Evolutionary conservation across 2,888 invertebrate species (phyloP).

Genomic region (Dione juno): DNA sequence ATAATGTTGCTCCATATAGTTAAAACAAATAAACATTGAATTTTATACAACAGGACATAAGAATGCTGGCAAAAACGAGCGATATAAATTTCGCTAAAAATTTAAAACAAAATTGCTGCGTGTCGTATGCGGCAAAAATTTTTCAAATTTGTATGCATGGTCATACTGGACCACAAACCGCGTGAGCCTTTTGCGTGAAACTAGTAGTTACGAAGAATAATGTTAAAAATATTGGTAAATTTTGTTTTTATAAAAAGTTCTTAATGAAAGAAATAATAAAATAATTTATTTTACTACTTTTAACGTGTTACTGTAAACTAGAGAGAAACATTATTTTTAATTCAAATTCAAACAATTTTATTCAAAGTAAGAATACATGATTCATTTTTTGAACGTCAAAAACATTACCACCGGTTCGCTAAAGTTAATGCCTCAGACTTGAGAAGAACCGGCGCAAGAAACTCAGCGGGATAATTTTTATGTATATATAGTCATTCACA

Average conservation of each 20-base stretch:
- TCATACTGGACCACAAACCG: slow-evolving; percentile 18
- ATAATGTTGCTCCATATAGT: neutral
- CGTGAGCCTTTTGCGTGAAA: slow-evolving; percentile 29
- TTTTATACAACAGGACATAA: neutral
- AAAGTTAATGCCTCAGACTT: no score
- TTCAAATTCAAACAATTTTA: no score
- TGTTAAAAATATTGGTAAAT: slow-evolving; percentile 10
- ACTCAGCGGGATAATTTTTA: no score
- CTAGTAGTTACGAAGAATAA: slow-evolving; percentile 10
- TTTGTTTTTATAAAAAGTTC: slow-evolving; percentile 11
- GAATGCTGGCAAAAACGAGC: neutral
- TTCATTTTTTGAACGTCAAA: no score
- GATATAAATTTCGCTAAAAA: slow-evolving; percentile 18
- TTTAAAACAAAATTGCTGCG: slow-evolving; percentile 25
- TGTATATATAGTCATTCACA: no score
- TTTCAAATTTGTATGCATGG: slow-evolving; percentile 30
- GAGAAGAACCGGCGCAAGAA: no score
- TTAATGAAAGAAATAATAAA: no score
- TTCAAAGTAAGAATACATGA: no score
- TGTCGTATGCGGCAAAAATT: slow-evolving; percentile 16
- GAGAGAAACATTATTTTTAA: no score
- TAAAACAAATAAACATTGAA: neutral
- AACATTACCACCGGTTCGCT: no score
- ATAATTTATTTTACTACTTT: no score
- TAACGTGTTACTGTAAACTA: no score